Conservation (phyloP, 2,113 vertebrate species). For the Cathartes aura region DNA sequence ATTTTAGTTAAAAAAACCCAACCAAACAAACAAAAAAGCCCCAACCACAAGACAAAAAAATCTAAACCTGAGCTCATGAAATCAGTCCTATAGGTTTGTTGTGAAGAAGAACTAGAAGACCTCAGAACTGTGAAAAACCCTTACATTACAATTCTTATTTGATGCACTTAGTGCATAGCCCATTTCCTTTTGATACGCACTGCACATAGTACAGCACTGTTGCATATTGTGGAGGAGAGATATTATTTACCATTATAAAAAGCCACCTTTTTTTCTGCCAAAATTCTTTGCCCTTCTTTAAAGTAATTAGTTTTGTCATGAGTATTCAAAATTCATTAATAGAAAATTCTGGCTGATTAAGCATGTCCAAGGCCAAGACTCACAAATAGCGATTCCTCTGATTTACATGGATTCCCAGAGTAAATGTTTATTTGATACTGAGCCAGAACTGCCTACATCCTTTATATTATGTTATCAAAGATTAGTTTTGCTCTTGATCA, state of each 20-base stretch:
- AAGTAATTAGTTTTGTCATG: constrained; percentile 13
- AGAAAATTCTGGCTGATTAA: constrained; percentile 31
- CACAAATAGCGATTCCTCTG: neutral
- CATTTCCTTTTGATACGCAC: neutral
- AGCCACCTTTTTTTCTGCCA: neutral
- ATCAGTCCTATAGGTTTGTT: neutral
- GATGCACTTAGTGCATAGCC: neutral
- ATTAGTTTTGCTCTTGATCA: constrained; percentile 12
- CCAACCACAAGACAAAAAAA: neutral
- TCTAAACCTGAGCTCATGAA: neutral
- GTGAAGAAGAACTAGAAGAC: neutral
- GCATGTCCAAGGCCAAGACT: neutral
- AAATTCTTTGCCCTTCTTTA: neutral
- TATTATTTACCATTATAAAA: constrained; percentile 31
- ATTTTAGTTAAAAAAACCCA: neutral
- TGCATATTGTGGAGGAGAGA: neutral
- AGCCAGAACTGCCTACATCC: neutral
- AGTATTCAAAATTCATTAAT: constrained; percentile 39
- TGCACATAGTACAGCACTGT: neutral
- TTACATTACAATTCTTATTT: neutral
- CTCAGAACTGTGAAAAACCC: neutral
- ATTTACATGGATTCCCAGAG: neutral
- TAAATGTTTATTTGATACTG: constrained; percentile 15
- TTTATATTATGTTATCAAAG: constrained; percentile 10
- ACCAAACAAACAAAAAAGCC: neutral